A percentile compares a stretch with the other conserved stretches of the same genome.
Evolutionary conservation across 2,797 vertebrate genomes (phyloP).

Genomic region (Thripadectes ignobilis): DNA sequence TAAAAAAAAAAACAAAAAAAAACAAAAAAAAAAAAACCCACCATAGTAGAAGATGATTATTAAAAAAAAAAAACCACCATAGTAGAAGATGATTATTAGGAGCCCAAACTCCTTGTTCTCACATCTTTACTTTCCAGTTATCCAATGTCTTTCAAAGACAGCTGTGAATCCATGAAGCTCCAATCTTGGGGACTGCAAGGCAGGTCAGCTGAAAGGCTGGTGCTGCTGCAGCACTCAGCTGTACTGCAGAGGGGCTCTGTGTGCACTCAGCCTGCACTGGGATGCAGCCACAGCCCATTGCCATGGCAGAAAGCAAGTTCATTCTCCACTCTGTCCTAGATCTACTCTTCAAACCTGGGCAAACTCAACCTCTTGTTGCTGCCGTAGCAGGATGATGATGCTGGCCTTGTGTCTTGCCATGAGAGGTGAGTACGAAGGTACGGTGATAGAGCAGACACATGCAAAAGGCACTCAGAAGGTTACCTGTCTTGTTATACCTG

Average conservation of each 20-base stretch:
- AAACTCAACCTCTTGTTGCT: not conserved
- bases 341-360: not conserved
- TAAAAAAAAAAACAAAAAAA: not conserved
- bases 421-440: not conserved
- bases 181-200: not conserved
- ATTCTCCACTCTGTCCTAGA: not conserved
- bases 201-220: not conserved
- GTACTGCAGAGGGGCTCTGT: not conserved
- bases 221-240: not conserved
- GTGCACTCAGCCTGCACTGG: not conserved
- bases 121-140: not conserved
- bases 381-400: not conserved
- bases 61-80: too few relatives aligned
- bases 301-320: not conserved
- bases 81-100: not conserved
- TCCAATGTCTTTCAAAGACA: not conserved
- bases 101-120: not conserved
- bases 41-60: not conserved
- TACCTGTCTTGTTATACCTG: not conserved
- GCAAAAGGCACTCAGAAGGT: not conserved
- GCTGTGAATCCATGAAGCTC: not conserved
- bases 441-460: not conserved
- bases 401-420: not conserved
- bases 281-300: not conserved
- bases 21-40: too few relatives aligned